A percentile compares a stretch with the other conserved stretches of the same genome.
Conservation (phyloP, 1,140 invertebrate species). For the Neotoxoptera formosana region DNA sequence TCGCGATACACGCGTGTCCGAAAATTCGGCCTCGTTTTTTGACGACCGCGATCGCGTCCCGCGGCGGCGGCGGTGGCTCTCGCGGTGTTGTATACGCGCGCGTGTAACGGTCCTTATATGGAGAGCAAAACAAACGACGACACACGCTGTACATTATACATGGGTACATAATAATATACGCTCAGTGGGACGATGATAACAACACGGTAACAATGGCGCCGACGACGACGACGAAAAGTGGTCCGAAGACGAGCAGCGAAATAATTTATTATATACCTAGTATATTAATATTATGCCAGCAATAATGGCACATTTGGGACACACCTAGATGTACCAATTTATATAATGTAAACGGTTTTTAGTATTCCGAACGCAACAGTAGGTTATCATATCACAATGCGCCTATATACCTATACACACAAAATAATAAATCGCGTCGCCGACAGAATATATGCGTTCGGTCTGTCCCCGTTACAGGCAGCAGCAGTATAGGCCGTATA, state of each 20-base stretch:
- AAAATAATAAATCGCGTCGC: not conserved
- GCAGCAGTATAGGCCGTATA: not conserved
- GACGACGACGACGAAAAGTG: not conserved
- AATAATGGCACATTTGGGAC: slow-evolving; percentile 17
- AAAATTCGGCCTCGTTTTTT: not conserved
- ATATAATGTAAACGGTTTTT: slow-evolving; percentile 17
- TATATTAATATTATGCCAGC: not conserved
- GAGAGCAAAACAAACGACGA: not conserved
- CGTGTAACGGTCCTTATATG: slow-evolving; percentile 6
- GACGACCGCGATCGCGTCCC: not conserved
- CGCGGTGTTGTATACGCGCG: not conserved
- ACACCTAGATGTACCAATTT: not conserved
- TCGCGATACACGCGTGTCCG: not conserved
- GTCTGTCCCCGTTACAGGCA: not conserved
- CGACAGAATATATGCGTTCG: not conserved
- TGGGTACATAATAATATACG: not conserved
- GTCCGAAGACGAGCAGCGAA: not conserved
- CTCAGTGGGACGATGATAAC: not conserved
- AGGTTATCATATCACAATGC: not conserved
- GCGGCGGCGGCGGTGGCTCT: not conserved
- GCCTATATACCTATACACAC: not conserved
- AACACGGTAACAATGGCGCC: not conserved
- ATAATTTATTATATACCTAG: not conserved
- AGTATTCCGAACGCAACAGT: slow-evolving; percentile 29
- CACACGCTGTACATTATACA: too few species aligned